Evolutionary conservation across 2,113 vertebrate species (phyloP).

Genomic region (Aythya baeri): DNA sequence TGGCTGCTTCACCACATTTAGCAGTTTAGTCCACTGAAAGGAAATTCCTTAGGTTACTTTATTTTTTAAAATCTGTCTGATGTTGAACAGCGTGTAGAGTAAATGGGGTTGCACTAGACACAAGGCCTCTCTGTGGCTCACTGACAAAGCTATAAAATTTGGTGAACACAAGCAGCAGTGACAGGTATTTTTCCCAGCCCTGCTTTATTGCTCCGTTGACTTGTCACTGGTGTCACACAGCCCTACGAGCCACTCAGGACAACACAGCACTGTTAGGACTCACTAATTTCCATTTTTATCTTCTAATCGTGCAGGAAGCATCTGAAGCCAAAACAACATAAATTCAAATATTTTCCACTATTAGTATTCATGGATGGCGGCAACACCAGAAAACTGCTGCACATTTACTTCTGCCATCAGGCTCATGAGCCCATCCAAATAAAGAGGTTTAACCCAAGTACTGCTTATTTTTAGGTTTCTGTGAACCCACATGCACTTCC

Average conservation of each 20-base stretch:
- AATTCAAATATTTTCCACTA: neutral
- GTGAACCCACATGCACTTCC: conserved; percentile 41
- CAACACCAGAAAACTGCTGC: neutral
- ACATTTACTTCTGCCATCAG: neutral
- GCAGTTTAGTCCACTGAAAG: neutral
- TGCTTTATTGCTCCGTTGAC: neutral
- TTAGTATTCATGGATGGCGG: neutral
- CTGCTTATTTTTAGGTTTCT: conserved; percentile 59
- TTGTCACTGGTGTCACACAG: neutral
- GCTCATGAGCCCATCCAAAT: neutral
- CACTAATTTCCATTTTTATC: neutral
- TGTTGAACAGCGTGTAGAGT: neutral
- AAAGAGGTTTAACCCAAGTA: conserved; percentile 55
- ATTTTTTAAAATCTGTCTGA: neutral
- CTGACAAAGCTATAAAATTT: neutral
- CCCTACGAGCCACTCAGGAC: accelerated
- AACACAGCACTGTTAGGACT: neutral
- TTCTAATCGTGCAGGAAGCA: neutral
- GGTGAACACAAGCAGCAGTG: neutral
- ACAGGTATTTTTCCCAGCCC: neutral
- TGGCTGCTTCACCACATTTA: neutral
- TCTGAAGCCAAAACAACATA: neutral
- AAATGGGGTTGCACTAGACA: neutral
- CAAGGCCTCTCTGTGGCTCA: neutral
- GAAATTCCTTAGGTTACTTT: neutral